These are phyloP conservation scores for human DNA, from an alignment of 2,113 vertebrate genomes.

Conservation along the genomic window DNA sequence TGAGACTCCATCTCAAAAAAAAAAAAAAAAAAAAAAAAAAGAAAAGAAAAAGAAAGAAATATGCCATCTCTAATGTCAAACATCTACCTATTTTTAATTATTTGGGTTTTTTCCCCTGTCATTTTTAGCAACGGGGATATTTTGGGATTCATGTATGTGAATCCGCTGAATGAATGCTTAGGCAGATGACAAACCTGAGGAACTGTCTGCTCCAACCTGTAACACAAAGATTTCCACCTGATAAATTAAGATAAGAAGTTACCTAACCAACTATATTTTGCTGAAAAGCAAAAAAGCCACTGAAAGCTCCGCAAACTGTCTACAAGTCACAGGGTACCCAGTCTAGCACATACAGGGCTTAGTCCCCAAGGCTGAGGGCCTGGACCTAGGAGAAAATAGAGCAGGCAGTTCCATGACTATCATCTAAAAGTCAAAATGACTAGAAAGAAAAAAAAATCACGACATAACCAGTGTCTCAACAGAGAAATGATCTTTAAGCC, in stretches of 20 bases:
- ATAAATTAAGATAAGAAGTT: neutral
- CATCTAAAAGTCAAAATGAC: neutral
- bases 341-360: neutral
- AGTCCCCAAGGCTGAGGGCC: neutral
- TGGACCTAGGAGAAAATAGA: neutral
- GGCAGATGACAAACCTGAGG: neutral
- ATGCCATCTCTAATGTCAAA: neutral
- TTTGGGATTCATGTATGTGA: neutral
- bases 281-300: neutral
- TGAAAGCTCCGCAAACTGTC: neutral
- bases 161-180: neutral
- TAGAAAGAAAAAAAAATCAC: neutral
- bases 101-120: too few relatives aligned
- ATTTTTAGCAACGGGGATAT: too few relatives aligned
- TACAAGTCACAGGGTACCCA: rapidly evolving
- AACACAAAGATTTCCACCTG: neutral
- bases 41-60: too few relatives aligned
- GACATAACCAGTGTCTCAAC: neutral
- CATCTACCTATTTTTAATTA: neutral
- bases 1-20: too few relatives aligned
- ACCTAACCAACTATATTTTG: neutral
- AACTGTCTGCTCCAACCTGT: neutral
- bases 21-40: too few relatives aligned
- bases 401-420: neutral
- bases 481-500: neutral